A percentile compares a stretch with the other conserved stretches of the same genome.
Evolutionary conservation across 30 jellyfish, hydroid and myxozoan genomes (phyloP).

Genomic region (Nemopilema nomurai): DNA sequence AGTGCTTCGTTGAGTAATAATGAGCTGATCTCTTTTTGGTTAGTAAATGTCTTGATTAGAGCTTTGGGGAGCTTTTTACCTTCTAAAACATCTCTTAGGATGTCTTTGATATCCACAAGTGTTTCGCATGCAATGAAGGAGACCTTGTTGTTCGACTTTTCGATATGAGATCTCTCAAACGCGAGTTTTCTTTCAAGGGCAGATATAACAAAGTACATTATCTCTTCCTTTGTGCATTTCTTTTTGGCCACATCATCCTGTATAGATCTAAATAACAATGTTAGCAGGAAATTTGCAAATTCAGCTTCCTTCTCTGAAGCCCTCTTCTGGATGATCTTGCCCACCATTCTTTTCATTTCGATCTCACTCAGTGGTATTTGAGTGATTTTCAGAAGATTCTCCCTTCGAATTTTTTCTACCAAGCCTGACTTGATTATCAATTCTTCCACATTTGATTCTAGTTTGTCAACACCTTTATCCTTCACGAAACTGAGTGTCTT

Average conservation of each 20-base stretch:
- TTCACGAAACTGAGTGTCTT: constrained; percentile 29
- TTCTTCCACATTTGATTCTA: constrained; percentile 7
- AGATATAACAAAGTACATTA: neutral
- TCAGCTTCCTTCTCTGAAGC: neutral
- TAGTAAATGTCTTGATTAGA: neutral
- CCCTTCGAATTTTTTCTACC: neutral
- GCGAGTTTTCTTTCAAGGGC: neutral
- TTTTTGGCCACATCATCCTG: neutral
- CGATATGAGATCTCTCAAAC: neutral
- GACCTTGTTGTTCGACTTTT: neutral
- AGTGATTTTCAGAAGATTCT: neutral
- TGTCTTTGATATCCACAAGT: neutral
- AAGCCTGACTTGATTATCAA: neutral
- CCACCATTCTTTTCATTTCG: neutral
- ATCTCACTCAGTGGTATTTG: neutral
- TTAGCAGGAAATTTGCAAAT: neutral
- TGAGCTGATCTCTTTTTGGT: neutral
- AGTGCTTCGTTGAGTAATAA: neutral
- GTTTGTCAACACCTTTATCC: constrained; percentile 13
- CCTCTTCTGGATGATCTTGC: neutral
- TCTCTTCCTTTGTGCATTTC: neutral
- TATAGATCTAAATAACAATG: neutral
- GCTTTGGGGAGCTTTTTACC: neutral
- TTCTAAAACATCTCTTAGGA: neutral
- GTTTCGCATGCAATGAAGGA: neutral